These are phyloP conservation scores for Rhea americana DNA, from an alignment of 2,113 vertebrate species.

Conservation along the genomic window DNA sequence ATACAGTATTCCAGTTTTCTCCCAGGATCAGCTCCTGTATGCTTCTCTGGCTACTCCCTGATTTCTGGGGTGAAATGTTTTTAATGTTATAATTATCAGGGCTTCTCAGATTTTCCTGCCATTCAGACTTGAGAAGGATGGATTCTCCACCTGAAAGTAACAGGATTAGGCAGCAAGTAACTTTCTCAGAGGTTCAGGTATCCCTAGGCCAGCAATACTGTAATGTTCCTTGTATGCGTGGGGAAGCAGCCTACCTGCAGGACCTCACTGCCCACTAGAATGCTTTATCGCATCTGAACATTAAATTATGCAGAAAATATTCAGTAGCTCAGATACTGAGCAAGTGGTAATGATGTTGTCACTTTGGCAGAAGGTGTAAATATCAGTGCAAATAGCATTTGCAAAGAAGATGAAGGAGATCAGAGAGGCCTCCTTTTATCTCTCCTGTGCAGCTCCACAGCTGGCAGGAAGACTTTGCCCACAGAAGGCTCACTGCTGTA, in stretches of 20 bases:
- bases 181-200: not conserved
- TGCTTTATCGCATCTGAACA: slow-evolving; percentile 61
- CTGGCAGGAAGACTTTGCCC: not conserved
- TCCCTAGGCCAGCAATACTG: not conserved
- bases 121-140: not conserved
- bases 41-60: slow-evolving; percentile 9
- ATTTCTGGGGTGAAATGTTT: slow-evolving; percentile 29
- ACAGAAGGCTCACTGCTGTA: not conserved
- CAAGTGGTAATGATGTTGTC: slow-evolving; percentile 72
- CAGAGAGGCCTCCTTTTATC: slow-evolving; percentile 44
- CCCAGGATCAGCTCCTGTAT: not conserved
- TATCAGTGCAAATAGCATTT: slow-evolving; percentile 56
- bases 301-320: slow-evolving; percentile 75
- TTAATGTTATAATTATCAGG: slow-evolving; percentile 44
- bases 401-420: slow-evolving; percentile 18
- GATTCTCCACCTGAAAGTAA: not conserved
- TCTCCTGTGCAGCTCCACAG: not conserved
- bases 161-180: not conserved
- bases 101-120: not conserved
- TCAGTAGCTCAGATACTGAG: slow-evolving; percentile 64
- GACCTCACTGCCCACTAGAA: slow-evolving; percentile 24
- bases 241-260: not conserved
- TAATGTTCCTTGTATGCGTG: accelerated
- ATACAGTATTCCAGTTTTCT: slow-evolving; percentile 54
- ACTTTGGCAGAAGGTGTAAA: slow-evolving; percentile 71